Evolutionary conservation across 2,797 vertebrate species (phyloP), one percentile per base, ranked within the genome.

Genomic region (Pogonophryne albipinna): DNA sequence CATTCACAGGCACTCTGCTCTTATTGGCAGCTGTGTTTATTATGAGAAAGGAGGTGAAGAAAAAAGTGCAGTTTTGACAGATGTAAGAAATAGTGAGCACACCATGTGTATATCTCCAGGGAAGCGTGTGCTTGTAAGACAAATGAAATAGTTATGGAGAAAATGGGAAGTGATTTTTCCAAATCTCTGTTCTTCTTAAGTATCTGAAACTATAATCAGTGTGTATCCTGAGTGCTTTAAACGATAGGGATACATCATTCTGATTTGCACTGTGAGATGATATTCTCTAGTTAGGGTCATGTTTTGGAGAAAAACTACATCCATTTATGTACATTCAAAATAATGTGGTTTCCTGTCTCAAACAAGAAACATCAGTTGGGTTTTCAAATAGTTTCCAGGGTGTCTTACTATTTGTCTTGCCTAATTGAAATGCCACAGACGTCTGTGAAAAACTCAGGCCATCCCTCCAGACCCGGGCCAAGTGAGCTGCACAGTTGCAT

Each of bases 401-500:
- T 78, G 10, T 79, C 52, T 73, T 44, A 64, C 83, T 58, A 59
- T 78, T 84, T 85, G 53, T 78, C 64, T 78, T 64, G 57, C 62
- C 89, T 92, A 84, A 93, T 93, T 94, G 87, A 92, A 84, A 94
- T 93, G 88, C 93, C 45, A 60, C 42, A 47, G 62, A 66, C 76
- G 66, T 94, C 81, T 80, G 85, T 86, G 88, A 90, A 88, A 93
- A 91, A 87, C 86, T 84, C 68, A 72, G 80, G 67, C 83, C 74
- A 17, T 57, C 66, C 71, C 41, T 49, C 17, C 56, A 49, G 16
- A 85, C 42, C 51, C 15, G 1, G 23, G 81, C 85, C 90, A 82
- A 91, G 76, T 6, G 85, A 89, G 83, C 84, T 87, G 81, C 88
- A 85, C 72, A 65, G 73, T 79, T 82, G 76, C 76, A 79, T 82